A percentile compares a stretch with the other conserved stretches of the same genome.
Evolutionary conservation across 1,140 invertebrate genomes (phyloP).

Genomic region (Cephus cinctus): DNA sequence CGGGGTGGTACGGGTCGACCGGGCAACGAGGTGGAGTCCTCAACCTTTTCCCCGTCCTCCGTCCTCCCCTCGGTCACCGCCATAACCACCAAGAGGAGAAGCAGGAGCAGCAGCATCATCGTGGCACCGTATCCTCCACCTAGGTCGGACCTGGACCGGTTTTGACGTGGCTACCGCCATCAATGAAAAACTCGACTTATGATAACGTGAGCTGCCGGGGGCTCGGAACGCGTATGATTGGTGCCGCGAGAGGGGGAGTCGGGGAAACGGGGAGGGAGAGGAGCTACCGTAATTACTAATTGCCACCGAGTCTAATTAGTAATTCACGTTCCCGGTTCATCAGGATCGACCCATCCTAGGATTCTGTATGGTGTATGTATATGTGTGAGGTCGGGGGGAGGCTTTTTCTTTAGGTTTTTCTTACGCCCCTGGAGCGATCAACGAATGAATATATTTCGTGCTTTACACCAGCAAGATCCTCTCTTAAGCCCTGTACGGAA

Average conservation of each 20-base stretch:
- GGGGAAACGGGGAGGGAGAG: constrained; percentile 13
- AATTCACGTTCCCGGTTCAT: constrained; percentile 37
- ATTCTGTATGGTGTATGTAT: too few relatives aligned
- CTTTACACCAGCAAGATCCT: constrained; percentile 11
- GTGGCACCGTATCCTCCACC: constrained; percentile 14
- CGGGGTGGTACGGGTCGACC: constrained; percentile 9
- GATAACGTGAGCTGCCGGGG: constrained; percentile 29
- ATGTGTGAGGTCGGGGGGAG: too few relatives aligned
- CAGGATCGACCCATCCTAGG: constrained; percentile 20
- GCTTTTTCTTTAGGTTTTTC: neutral
- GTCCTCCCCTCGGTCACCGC: neutral
- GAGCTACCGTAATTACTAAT: constrained; percentile 45
- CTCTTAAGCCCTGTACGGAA: constrained; percentile 12
- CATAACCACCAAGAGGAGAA: too few relatives aligned
- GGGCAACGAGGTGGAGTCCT: constrained; percentile 18
- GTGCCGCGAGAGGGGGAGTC: constrained; percentile 17
- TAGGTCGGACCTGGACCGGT: constrained; percentile 26
- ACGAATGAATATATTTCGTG: neutral
- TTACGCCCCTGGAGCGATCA: neutral
- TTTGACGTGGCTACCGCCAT: constrained; percentile 32
- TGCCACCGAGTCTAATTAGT: constrained; percentile 41
- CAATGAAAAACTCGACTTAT: constrained; percentile 47
- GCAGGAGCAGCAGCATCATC: neutral
- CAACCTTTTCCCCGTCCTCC: neutral
- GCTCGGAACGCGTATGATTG: constrained; percentile 25